phyloP scores from a whole-genome alignment of 1,140 invertebrate species.

The Lordiphosa mommai region DNA sequence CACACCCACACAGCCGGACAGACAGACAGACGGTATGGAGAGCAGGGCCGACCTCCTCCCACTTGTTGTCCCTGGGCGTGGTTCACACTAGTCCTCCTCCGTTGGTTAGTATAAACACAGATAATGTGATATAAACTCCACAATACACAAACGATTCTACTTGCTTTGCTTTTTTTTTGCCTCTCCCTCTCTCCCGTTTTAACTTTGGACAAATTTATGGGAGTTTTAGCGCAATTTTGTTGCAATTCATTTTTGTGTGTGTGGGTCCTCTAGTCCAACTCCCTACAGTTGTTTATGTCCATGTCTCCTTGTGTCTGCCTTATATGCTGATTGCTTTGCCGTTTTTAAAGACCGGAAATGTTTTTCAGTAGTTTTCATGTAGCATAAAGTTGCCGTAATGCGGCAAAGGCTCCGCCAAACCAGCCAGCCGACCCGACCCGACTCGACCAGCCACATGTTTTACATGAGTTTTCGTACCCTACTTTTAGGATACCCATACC shows the following conservation, averaged over 20 bases:
- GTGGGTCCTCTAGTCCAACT: conserved; percentile 22
- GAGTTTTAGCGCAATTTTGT: conserved; percentile 78
- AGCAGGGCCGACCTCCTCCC: conserved; percentile 28
- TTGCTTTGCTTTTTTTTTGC: conserved; percentile 15
- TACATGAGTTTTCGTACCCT: conserved; percentile 70
- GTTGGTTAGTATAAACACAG: conserved; percentile 70
- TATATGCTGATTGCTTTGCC: conserved; percentile 72
- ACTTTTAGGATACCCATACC: too few species aligned
- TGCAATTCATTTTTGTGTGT: conserved; percentile 73
- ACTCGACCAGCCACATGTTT: conserved; percentile 35
- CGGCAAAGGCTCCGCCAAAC: conserved; percentile 54
- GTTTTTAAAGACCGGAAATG: conserved; percentile 75
- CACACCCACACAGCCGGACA: conserved; percentile 3
- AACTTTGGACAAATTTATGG: conserved; percentile 76
- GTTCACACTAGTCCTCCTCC: conserved; percentile 41
- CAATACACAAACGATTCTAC: conserved; percentile 56
- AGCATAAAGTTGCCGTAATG: conserved; percentile 74
- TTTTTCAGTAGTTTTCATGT: conserved; percentile 77
- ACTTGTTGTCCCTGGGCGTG: conserved; percentile 72
- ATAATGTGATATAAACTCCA: too few species aligned
- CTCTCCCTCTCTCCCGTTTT: conserved; percentile 19
- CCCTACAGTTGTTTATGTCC: conserved; percentile 61
- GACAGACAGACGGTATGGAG: background rate
- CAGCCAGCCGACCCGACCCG: conserved; percentile 4
- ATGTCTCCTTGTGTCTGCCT: conserved; percentile 46